Evolutionary conservation across 1,140 invertebrate genomes (phyloP), one percentile per base, ranked within the genome.

Genomic region (Thrips palmi): DNA sequence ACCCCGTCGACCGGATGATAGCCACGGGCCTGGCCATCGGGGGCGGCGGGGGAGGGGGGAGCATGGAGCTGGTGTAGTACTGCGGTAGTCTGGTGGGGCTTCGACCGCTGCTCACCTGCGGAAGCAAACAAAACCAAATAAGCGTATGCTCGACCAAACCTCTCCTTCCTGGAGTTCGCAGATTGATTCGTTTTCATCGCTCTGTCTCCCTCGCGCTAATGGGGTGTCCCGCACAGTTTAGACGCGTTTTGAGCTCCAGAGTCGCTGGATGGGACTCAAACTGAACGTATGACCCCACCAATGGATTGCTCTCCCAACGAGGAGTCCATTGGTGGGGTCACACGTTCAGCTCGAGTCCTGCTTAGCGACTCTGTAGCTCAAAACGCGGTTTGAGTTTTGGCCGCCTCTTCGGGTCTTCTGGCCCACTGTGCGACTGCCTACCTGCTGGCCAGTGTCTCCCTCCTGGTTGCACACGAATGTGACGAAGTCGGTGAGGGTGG

Each of bases 381-480:
- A n/a, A n/a, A n/a, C n/a, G n/a, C n/a, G n/a, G n/a, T n/a, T n/a
- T n/a, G n/a, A n/a, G n/a, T n/a, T n/a, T n/a, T n/a, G n/a, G n/a
- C n/a, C n/a, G n/a, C n/a, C n/a, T n/a, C n/a, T n/a, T n/a, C n/a
- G n/a, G n/a, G n/a, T n/a, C n/a, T n/a, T n/a, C n/a, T n/a, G n/a
- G n/a, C n/a, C n/a, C n/a, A n/a, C n/a, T n/a, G n/a, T n/a, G n/a
- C n/a, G n/a, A n/a, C n/a, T n/a, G n/a, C n/a, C n/a, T n/a, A n/a
- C 68, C 59, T 79, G 76, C 41, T 80, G 75, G 47, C 76, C 77
- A 46, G 78, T 77, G 48, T 84, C 78, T 28, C 80, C 77, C 59
- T 93, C 88, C 61, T 93, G 87, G n/a, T n/a, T n/a, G 55, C 88
- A 94, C 30, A 94, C 89, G 50, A 94, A 85, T 22, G 87, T 93